phyloP scores from a whole-genome alignment of 1,140 invertebrate genomes.

The Antheraea mylitta region DNA sequence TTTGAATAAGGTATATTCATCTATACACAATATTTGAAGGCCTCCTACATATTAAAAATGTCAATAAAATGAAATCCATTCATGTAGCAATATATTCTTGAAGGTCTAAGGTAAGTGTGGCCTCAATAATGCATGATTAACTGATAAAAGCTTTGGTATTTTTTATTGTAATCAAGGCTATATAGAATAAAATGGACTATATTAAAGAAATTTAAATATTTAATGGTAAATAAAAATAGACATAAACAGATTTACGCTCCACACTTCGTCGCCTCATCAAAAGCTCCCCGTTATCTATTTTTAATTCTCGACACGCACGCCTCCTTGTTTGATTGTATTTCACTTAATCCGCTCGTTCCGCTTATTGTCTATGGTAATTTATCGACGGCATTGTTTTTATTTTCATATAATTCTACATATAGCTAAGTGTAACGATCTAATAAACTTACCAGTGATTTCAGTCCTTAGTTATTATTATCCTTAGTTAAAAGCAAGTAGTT shows the following conservation, averaged over 20 bases:
- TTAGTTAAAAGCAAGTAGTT: constrained; percentile 21
- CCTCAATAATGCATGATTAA: too few relatives aligned
- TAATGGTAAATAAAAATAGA: constrained; percentile 30
- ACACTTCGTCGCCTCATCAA: constrained; percentile 30
- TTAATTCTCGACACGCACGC: constrained; percentile 42
- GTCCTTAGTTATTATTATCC: constrained; percentile 10
- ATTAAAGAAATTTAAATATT: not conserved
- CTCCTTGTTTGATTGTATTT: constrained; percentile 63
- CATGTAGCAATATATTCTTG: too few relatives aligned
- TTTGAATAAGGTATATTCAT: too few relatives aligned
- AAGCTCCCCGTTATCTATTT: constrained; percentile 35
- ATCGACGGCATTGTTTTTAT: constrained; percentile 69
- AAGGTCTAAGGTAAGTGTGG: too few relatives aligned
- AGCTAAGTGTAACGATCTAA: not conserved
- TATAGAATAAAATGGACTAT: not conserved
- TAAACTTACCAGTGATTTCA: constrained; percentile 17
- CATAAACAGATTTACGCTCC: constrained; percentile 33
- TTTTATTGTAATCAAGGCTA: not conserved
- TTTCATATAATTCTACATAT: constrained; percentile 38
- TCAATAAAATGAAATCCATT: too few relatives aligned
- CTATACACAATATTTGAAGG: too few relatives aligned
- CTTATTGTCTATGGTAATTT: constrained; percentile 73
- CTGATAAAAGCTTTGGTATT: not conserved
- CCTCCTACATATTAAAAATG: too few relatives aligned
- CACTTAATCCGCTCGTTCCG: constrained; percentile 67